Evolutionary conservation across 2,888 invertebrate species (phyloP).

Genomic region (Dryocosmus kuriphilus): DNA sequence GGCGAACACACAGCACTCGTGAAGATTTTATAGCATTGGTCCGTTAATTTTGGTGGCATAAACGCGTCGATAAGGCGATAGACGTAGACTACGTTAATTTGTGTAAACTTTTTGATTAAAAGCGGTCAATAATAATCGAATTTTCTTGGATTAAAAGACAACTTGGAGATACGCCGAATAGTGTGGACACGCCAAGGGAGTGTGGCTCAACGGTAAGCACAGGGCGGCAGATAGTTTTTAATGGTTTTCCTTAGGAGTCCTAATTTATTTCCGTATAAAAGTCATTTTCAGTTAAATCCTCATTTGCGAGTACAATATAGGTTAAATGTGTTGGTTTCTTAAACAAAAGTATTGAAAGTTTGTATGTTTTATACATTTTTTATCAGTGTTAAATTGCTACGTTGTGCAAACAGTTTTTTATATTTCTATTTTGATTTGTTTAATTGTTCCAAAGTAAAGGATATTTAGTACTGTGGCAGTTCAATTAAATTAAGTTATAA

Average conservation of each 20-base stretch:
- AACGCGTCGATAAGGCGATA: slow-evolving; percentile 6
- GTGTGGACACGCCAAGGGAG: slow-evolving; percentile 33
- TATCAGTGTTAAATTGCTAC: neutral
- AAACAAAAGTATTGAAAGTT: neutral
- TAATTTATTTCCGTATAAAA: neutral
- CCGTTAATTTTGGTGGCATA: neutral
- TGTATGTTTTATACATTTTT: neutral
- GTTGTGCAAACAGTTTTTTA: neutral
- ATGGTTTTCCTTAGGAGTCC: neutral
- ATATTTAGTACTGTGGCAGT: neutral
- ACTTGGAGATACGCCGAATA: neutral
- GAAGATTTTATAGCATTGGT: neutral
- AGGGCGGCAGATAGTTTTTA: slow-evolving; percentile 6
- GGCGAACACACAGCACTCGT: slow-evolving; percentile 6
- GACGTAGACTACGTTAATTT: neutral
- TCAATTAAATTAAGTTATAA: neutral
- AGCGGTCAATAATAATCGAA: neutral
- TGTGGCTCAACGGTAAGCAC: slow-evolving; percentile 24
- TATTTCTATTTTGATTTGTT: neutral
- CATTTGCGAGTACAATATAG: neutral
- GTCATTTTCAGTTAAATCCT: neutral
- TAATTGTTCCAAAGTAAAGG: neutral
- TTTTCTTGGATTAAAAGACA: neutral
- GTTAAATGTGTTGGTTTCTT: neutral
- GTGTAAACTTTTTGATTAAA: neutral